phyloP scores from a whole-genome alignment of 1,140 invertebrate genomes.

The Antheraea mylitta region DNA sequence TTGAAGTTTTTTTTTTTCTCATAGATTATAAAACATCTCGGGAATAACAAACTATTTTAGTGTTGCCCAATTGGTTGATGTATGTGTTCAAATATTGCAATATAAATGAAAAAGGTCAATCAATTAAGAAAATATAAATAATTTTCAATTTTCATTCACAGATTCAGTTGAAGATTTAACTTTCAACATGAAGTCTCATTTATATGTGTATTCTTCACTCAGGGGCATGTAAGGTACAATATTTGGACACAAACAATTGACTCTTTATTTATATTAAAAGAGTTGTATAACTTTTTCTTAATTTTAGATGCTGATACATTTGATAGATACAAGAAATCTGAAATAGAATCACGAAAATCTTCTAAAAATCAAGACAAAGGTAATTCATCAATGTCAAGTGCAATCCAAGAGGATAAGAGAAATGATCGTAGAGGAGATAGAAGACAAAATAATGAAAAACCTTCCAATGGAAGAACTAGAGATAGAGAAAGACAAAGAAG shows the following conservation, averaged over 20 bases:
- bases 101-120: background rate
- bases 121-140: slow-evolving; percentile 6
- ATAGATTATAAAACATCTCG: no score
- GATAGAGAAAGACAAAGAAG: slow-evolving; percentile 38
- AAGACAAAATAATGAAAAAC: slow-evolving; percentile 18
- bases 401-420: slow-evolving; percentile 16
- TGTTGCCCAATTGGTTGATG: background rate
- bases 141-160: slow-evolving; percentile 30
- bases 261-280: background rate
- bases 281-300: background rate
- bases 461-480: slow-evolving; percentile 42
- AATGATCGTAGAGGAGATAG: slow-evolving; percentile 16
- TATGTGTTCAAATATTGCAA: slow-evolving; percentile 21
- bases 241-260: slow-evolving; percentile 19
- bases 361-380: slow-evolving; percentile 37
- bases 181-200: slow-evolving; percentile 26
- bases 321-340: slow-evolving; percentile 83
- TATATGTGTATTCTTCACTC: slow-evolving; percentile 14
- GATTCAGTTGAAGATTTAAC: slow-evolving; percentile 33
- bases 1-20: no score
- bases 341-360: slow-evolving; percentile 49
- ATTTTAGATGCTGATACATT: slow-evolving; percentile 84
- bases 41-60: background rate
- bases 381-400: slow-evolving; percentile 21
- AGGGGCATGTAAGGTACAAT: slow-evolving; percentile 30